Evolutionary conservation across 2,797 vertebrate species (phyloP).

Genomic region (Gadopsis marmoratus): DNA sequence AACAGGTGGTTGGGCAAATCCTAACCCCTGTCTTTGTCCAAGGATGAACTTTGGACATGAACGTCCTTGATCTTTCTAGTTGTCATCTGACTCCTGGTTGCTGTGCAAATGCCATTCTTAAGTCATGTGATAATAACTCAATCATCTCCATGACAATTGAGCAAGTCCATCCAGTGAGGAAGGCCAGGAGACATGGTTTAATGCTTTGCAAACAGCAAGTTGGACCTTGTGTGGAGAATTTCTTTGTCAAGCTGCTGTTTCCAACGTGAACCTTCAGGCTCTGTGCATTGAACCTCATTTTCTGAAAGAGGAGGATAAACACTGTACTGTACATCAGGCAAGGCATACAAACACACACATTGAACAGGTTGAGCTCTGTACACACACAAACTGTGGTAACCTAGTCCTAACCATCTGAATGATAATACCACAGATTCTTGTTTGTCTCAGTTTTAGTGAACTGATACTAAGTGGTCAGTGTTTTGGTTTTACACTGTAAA

Average conservation of each 20-base stretch:
- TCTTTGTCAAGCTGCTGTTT: background rate
- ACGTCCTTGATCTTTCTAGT: background rate
- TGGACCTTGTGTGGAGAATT: too few species aligned
- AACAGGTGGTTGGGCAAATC: background rate
- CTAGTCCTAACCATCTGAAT: background rate
- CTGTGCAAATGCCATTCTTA: too few species aligned
- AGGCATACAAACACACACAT: too few species aligned
- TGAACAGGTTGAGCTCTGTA: background rate
- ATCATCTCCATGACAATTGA: background rate
- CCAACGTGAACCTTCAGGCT: background rate
- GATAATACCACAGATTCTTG: background rate
- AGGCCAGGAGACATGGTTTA: background rate
- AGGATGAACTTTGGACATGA: background rate
- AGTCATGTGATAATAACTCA: background rate
- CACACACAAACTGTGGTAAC: background rate
- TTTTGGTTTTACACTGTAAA: background rate
- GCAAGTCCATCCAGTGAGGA: background rate
- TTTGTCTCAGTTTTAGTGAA: background rate
- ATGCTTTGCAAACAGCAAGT: background rate
- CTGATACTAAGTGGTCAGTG: background rate
- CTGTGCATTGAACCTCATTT: accelerated
- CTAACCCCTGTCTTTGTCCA: background rate
- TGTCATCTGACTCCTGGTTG: background rate
- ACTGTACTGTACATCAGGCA: too few species aligned
- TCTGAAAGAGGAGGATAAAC: too few species aligned